Evolutionary conservation across 2,888 invertebrate genomes (phyloP).

Genomic region (Limnephilus lunatus): DNA sequence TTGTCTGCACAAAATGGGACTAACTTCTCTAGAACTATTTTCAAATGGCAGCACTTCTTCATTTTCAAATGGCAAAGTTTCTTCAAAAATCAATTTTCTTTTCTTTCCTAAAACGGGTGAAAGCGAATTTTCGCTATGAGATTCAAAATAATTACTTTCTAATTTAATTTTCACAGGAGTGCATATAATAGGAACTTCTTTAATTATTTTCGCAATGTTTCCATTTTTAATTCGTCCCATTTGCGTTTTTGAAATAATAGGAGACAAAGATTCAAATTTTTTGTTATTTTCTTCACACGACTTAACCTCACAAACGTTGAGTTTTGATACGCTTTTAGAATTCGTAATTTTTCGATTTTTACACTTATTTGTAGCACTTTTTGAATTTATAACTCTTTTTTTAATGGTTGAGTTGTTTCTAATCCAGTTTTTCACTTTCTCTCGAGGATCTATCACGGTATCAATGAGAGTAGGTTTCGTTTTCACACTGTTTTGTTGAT

Average conservation of each 20-base stretch:
- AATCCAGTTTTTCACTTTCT: constrained; percentile 37
- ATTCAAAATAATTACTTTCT: neutral
- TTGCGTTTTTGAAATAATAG: constrained; percentile 19
- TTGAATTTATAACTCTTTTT: neutral
- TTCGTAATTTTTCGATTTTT: neutral
- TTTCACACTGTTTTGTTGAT: neutral
- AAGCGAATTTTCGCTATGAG: neutral
- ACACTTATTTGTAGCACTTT: neutral
- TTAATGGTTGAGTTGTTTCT: neutral
- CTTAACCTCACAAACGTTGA: neutral
- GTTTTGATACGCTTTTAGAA: neutral
- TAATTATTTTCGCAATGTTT: no score
- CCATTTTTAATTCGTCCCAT: neutral
- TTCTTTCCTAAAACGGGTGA: neutral
- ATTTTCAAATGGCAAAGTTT: neutral
- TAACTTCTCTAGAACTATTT: neutral
- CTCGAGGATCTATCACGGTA: neutral
- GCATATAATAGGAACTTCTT: neutral
- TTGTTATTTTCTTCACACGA: neutral
- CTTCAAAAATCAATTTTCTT: neutral
- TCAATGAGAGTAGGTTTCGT: neutral
- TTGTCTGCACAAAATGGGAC: neutral
- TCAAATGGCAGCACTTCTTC: neutral
- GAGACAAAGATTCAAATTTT: neutral
- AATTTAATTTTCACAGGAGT: neutral